A percentile compares a stretch with the other conserved stretches of the same genome.
phyloP scores from a whole-genome alignment of 2,113 vertebrate genomes.

The Colossoma macropomum region DNA sequence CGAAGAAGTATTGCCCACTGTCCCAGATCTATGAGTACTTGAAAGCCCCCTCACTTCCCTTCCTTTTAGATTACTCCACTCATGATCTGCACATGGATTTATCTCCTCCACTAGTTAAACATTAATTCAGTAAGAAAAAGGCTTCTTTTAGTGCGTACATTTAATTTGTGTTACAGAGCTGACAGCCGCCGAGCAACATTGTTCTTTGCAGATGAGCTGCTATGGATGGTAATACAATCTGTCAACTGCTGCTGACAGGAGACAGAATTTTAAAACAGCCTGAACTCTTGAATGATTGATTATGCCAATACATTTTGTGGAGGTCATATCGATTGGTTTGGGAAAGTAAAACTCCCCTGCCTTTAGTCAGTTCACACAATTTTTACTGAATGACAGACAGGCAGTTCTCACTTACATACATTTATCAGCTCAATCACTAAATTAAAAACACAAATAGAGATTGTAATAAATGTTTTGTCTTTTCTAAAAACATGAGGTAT shows the following conservation, averaged over 20 bases:
- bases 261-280: conserved; percentile 73
- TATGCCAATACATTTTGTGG: conserved; percentile 68
- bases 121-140: conserved; percentile 72
- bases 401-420: conserved; percentile 23
- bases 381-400: conserved; percentile 53
- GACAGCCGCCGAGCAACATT: conserved; percentile 21
- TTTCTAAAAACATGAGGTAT: not conserved
- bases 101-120: conserved; percentile 47
- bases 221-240: conserved; percentile 71
- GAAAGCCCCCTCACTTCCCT: conserved; percentile 14
- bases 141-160: conserved; percentile 43
- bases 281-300: conserved; percentile 70
- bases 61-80: conserved; percentile 1
- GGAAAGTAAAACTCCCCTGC: conserved; percentile 65
- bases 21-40: conserved; percentile 7
- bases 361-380: conserved; percentile 64
- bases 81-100: conserved; percentile 25
- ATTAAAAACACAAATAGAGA: not conserved
- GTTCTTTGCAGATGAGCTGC: conserved; percentile 57
- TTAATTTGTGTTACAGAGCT: conserved; percentile 53
- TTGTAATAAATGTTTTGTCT: not conserved
- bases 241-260: conserved; percentile 74
- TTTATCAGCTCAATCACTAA: not conserved
- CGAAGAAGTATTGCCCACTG: not conserved
- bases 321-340: conserved; percentile 76